A percentile compares a stretch with the other conserved stretches of the same genome.
These are phyloP conservation scores for Nomada fabriciana DNA, from an alignment of 2,888 invertebrate species.

Conservation along the genomic window DNA sequence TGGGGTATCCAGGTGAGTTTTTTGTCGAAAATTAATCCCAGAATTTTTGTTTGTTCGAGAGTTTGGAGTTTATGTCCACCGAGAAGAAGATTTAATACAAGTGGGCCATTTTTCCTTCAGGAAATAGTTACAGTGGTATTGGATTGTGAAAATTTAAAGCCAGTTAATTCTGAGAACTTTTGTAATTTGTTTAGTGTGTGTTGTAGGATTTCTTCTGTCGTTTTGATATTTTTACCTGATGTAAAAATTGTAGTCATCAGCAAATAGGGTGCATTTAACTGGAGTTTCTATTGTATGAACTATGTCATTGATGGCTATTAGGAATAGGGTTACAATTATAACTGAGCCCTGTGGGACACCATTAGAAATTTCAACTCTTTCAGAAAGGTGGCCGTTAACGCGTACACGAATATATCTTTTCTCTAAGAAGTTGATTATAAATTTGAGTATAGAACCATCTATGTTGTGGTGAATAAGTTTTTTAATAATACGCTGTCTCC, in stretches of 20 bases:
- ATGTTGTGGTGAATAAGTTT: not conserved
- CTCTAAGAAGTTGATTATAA: constrained; percentile 9
- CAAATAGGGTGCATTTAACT: constrained; percentile 6
- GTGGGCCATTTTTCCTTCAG: not conserved
- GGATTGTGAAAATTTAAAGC: constrained; percentile 8
- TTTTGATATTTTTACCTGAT: constrained; percentile 2
- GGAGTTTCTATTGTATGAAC: not conserved
- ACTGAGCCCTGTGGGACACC: constrained; percentile 23
- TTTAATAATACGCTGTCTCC: not conserved
- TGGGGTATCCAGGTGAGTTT: not conserved
- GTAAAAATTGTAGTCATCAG: constrained; percentile 18
- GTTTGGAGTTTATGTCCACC: no score
- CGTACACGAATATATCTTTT: constrained; percentile 2
- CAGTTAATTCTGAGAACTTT: not conserved
- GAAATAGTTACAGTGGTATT: constrained; percentile 1
- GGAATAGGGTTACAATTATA: constrained; percentile 18
- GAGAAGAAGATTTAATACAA: no score
- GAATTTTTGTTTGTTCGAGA: not conserved
- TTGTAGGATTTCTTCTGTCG: constrained; percentile 1
- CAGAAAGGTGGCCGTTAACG: not conserved
- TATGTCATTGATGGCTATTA: constrained; percentile 18
- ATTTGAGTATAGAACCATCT: not conserved
- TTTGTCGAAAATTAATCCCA: not conserved
- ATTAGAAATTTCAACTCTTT: not conserved
- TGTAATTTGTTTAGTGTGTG: not conserved